Base-by-base conservation (phyloP, 2,113 vertebrate genomes). In the Menura novaehollandiae region DNA sequence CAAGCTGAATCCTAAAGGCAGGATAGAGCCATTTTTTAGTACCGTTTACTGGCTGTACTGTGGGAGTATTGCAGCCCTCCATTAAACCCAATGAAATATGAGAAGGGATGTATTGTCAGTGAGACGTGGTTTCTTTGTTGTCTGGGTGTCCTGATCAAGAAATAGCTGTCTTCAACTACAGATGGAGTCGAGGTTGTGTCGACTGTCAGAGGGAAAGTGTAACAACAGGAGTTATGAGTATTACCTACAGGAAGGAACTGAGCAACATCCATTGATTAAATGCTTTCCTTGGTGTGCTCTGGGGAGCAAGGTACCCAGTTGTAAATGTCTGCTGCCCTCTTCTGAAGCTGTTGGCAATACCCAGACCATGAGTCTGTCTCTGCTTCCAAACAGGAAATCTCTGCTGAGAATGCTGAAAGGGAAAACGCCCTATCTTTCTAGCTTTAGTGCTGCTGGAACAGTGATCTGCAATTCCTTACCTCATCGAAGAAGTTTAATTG, bases 151-250 rank as follows among this genome's bases (percentile, higher is more conserved):
- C 55, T 71, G 46, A 23, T 80, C 4, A 60, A 60, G 24, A 52
- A 69, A 37, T 8, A 62, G 51, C 35, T 84, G 52, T 53, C 21
- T 10, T 71, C 0, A 0, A 3, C 51, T 51, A 43, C 20, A 68
- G 46, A 15, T 0, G 0, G 15, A 64, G 49, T 22, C 1, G 1
- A 68, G 41, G 19, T 21, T 3, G 3, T n/a, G n/a, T n/a, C n/a
- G n/a, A n/a, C 43, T 75, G 8, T 79, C 62, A 69, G 60, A 11
- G 23, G 32, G 22, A 32, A 43, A 32, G 39, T 55, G 64, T 35
- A 63, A 41, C 11, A 56, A 33, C 26, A 56, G 23, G 22, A 84
- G 15, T 58, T 78, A 35, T 2, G 27, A 30, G 3, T 64, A n/a
- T 62, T 68, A 52, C 33, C 13, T 78, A 11, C 4, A n/a, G 80